These are phyloP conservation scores for Meganola albula DNA, from an alignment of 2,888 invertebrate species.

Conservation along the genomic window DNA sequence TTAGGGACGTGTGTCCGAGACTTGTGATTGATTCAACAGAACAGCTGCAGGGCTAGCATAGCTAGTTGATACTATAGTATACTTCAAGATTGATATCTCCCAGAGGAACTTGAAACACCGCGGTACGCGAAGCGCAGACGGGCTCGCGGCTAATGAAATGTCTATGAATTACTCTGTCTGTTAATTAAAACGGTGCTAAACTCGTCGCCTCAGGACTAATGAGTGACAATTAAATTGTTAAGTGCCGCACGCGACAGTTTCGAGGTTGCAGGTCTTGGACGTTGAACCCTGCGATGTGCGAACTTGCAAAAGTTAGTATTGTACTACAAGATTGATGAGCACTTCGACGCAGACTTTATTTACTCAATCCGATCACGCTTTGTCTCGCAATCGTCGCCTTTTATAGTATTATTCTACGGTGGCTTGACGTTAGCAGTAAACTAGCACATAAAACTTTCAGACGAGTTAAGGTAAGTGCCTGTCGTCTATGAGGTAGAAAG, in stretches of 20 bases:
- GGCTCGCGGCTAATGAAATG: conserved; percentile 50
- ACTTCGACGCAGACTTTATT: conserved; percentile 64
- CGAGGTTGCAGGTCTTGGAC: conserved; percentile 65
- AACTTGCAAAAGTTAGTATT: conserved; percentile 66
- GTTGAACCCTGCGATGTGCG: conserved; percentile 54
- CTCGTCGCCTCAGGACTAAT: conserved; percentile 64
- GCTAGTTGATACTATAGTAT: conserved; percentile 22
- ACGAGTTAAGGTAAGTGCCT: conserved; percentile 29
- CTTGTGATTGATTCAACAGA: conserved; percentile 64
- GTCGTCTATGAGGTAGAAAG: conserved; percentile 17
- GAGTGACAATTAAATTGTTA: conserved; percentile 72
- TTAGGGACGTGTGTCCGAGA: conserved; percentile 40
- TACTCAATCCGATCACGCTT: conserved; percentile 72
- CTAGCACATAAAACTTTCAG: conserved; percentile 53
- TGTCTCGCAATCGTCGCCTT: conserved; percentile 65
- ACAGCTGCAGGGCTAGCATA: conserved; percentile 47
- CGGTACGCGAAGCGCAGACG: conserved; percentile 26
- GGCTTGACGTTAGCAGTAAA: conserved; percentile 53
- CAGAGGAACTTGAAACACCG: conserved; percentile 29
- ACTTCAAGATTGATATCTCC: conserved; percentile 53
- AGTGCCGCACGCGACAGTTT: conserved; percentile 66
- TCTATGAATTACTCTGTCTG: conserved; percentile 56
- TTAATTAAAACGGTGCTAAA: conserved; percentile 58
- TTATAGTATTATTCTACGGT: conserved; percentile 56
- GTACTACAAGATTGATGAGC: conserved; percentile 69